Conservation (phyloP, 2,888 invertebrate genomes). For the Drosophila monieri region DNA sequence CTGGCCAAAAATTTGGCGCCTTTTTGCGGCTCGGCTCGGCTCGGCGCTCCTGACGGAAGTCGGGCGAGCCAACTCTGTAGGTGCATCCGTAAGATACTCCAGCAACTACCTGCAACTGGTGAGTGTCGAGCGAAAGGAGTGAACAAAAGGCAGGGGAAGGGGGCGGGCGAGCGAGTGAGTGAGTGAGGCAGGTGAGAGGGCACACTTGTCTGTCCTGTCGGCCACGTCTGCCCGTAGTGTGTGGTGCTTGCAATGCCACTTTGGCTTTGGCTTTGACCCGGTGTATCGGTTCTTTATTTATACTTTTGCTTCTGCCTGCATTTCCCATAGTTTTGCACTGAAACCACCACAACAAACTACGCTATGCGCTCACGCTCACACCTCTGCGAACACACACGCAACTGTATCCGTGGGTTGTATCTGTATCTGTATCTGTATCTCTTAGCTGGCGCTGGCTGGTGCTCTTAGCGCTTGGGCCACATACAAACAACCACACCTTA, state of each 20-base stretch:
- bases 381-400: conserved; percentile 10
- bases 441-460: conserved; percentile 61
- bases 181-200: background rate
- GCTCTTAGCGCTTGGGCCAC: conserved; percentile 53
- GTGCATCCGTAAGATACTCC: conserved; percentile 46
- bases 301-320: conserved; percentile 21
- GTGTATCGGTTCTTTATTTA: conserved; percentile 30
- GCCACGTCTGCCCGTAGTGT: conserved; percentile 2
- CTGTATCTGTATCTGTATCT: conserved; percentile 47
- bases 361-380: conserved; percentile 29
- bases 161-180: background rate
- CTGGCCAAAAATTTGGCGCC: conserved; percentile 58
- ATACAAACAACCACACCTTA: conserved; percentile 78
- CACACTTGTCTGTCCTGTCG: conserved; percentile 40
- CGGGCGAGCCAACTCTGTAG: background rate
- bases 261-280: conserved; percentile 53
- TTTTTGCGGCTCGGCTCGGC: conserved; percentile 46
- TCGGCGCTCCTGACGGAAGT: conserved; percentile 5
- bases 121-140: conserved; percentile 12
- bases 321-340: conserved; percentile 15
- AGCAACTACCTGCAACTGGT: conserved; percentile 24
- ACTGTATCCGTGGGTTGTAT: conserved; percentile 7
- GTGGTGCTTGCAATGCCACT: conserved; percentile 21
- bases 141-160: background rate
- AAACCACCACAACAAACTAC: conserved; percentile 39